Percentiles rank a stretch among this genome's conserved stretches.
Evolutionary conservation across 1,140 invertebrate species (phyloP).

Genomic region (Aphis gossypii): DNA sequence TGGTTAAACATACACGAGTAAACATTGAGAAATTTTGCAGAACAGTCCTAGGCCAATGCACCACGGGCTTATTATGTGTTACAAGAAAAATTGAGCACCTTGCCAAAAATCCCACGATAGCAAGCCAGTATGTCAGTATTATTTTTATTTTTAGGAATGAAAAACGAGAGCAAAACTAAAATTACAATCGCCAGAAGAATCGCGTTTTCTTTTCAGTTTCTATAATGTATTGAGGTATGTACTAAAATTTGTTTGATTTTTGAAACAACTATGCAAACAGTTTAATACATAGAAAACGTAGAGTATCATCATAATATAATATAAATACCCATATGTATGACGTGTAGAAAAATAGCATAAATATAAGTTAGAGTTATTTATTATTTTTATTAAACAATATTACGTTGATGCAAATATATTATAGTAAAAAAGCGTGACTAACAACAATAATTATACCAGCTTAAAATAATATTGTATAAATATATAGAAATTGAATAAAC

Average conservation of each 20-base stretch:
- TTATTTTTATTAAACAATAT: neutral
- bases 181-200: neutral
- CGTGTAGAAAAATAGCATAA: neutral
- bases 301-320: neutral
- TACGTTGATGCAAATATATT: neutral
- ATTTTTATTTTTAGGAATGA: slow-evolving; percentile 40
- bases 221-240: neutral
- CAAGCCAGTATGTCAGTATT: slow-evolving; percentile 34
- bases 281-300: neutral
- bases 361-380: neutral
- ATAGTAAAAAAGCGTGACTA: neutral
- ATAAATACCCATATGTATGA: neutral
- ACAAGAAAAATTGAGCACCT: neutral
- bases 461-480: neutral
- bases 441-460: neutral
- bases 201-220: neutral
- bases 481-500: neutral
- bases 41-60: neutral
- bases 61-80: neutral
- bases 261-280: neutral
- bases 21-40: slow-evolving; percentile 42
- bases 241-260: neutral
- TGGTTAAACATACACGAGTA: neutral
- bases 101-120: slow-evolving; percentile 42
- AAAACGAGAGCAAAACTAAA: slow-evolving; percentile 37